Evolutionary conservation across 2,113 vertebrate genomes (phyloP).

Genomic region (Blennius ocellaris): DNA sequence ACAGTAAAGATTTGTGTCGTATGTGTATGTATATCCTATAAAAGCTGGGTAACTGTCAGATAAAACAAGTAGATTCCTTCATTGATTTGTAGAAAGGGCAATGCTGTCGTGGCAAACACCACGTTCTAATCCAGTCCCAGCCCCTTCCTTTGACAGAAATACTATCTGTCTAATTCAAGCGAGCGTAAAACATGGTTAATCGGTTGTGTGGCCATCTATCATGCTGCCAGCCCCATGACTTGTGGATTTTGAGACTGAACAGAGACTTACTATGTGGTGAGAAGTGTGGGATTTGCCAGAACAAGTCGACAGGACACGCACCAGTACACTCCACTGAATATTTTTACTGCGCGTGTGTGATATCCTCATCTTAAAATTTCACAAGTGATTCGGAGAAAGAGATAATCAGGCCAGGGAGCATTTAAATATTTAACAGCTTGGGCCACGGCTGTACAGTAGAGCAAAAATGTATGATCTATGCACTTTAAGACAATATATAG

Average conservation of each 20-base stretch:
- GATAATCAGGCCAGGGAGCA: constrained; percentile 1
- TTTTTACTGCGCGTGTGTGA: neutral
- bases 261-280: constrained; percentile 13
- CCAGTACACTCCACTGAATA: neutral
- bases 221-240: constrained; percentile 54
- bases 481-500: neutral
- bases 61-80: too few species aligned
- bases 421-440: constrained; percentile 12
- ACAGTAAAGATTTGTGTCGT: too few species aligned
- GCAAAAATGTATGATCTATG: neutral
- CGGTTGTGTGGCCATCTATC: constrained; percentile 61
- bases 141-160: constrained; percentile 48
- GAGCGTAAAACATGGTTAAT: constrained; percentile 65
- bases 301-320: constrained; percentile 24
- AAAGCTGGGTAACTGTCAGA: too few species aligned
- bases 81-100: too few species aligned
- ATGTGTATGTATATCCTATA: too few species aligned
- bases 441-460: neutral
- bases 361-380: constrained; percentile 18
- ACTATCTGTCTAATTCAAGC: constrained; percentile 62
- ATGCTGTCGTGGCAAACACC: constrained; percentile 15
- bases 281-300: constrained; percentile 37
- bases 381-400: constrained; percentile 2
- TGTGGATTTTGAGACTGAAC: constrained; percentile 19
- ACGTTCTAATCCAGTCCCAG: constrained; percentile 29